These are phyloP conservation scores for Thaumatotibia leucotreta DNA, from an alignment of 1,140 invertebrate species.

Conservation along the genomic window DNA sequence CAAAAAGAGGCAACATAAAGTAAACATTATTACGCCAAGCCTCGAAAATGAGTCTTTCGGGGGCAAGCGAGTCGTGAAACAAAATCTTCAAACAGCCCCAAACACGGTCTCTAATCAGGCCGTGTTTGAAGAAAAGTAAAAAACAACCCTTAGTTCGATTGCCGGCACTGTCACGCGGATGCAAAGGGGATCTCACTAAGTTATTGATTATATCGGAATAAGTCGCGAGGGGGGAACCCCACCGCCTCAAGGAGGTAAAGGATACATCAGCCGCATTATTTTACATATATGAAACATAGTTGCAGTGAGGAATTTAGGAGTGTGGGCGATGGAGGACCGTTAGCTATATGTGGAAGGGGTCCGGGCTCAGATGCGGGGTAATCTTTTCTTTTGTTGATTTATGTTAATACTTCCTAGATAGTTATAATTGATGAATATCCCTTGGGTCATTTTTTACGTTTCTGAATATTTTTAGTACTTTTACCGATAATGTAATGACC, in stretches of 20 bases:
- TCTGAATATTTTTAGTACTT: neutral
- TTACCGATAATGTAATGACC: neutral
- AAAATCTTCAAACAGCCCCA: slow-evolving; percentile 53
- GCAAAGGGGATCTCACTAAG: slow-evolving; percentile 75
- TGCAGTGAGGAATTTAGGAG: slow-evolving; percentile 52
- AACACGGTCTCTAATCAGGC: slow-evolving; percentile 63
- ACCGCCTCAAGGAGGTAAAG: slow-evolving; percentile 40
- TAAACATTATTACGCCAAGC: slow-evolving; percentile 45
- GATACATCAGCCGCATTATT: slow-evolving; percentile 72
- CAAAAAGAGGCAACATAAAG: slow-evolving; percentile 30
- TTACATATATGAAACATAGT: slow-evolving; percentile 74
- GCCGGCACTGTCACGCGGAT: slow-evolving; percentile 71
- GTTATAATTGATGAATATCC: neutral
- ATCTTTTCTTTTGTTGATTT: slow-evolving; percentile 14
- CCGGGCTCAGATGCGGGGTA: neutral
- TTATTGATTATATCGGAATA: slow-evolving; percentile 77
- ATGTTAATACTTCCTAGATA: slow-evolving; percentile 12
- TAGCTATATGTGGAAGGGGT: neutral
- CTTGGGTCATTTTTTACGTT: neutral
- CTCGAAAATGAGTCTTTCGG: slow-evolving; percentile 33
- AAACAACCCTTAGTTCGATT: slow-evolving; percentile 63
- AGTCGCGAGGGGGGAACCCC: slow-evolving; percentile 51
- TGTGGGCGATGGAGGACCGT: slow-evolving; percentile 15
- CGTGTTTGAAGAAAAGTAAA: slow-evolving; percentile 60
- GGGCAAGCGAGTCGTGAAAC: slow-evolving; percentile 56